Evolutionary conservation across 2,797 vertebrate species (phyloP).

Genomic region (Cynodonichthys magdalenae): DNA sequence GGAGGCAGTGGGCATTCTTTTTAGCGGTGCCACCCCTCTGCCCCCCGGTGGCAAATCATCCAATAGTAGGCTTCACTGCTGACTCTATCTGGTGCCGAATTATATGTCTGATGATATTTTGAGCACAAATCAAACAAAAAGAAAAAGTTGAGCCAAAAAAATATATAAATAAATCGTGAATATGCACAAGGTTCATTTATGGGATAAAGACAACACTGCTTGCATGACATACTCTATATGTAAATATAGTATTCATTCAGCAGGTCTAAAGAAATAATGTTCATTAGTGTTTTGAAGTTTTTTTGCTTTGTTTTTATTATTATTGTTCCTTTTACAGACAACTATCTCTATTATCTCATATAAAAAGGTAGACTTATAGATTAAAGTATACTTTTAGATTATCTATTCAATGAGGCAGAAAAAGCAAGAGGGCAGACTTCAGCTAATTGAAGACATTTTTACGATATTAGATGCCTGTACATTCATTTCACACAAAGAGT

Average conservation of each 20-base stretch:
- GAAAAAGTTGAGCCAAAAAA: conserved; percentile 42
- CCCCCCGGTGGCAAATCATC: no score
- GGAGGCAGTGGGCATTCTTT: no score
- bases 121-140: conserved; percentile 47
- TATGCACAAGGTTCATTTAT: no score
- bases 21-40: no score
- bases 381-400: conserved; percentile 35
- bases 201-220: conserved; percentile 15
- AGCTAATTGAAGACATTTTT: conserved; percentile 33
- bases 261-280: conserved; percentile 49
- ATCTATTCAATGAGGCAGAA: conserved; percentile 9
- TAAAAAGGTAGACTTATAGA: neutral
- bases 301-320: conserved; percentile 3
- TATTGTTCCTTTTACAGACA: conserved; percentile 49
- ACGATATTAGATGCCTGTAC: conserved; percentile 24
- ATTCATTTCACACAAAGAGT: conserved; percentile 33
- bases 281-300: conserved; percentile 36
- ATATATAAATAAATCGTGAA: neutral
- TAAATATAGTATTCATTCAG: conserved; percentile 17
- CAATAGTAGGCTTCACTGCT: conserved; percentile 37
- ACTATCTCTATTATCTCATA: conserved; percentile 55
- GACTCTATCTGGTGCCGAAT: conserved; percentile 63
- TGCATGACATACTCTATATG: conserved; percentile 46
- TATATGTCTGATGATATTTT: conserved; percentile 32
- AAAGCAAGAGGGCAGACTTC: conserved; percentile 30